Evolutionary conservation across 2,888 invertebrate genomes (phyloP), one percentile per base, ranked within the genome.

Genomic region (Sesia bembeciformis): DNA sequence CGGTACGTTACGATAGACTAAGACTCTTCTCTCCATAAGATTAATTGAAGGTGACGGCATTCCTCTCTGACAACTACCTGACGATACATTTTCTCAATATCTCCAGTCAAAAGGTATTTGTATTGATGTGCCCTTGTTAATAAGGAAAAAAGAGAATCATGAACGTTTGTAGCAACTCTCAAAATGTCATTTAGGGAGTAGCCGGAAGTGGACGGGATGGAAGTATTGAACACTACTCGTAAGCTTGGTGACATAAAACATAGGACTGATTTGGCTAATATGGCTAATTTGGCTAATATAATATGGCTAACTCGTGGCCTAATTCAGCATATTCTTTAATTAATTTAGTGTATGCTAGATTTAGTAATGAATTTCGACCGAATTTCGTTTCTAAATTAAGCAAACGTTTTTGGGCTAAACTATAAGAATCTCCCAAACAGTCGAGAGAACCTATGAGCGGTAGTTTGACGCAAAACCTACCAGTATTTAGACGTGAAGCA

Each of bases 1-100:
- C 52, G 5, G 51, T 57, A 8, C 23, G 54, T 55, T 40, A 5
- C 38, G 23, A 60, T 52, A n/a, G 57, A 52, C 38, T 49, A 23
- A 7, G 49, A 52, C 49, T 56, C 52, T 39, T 61, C 58, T 8
- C 57, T 5, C 56, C 78, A 80, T 3, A 81, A 51, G 4, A 83
- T 76, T 5, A 66, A 53, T 51, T 77, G 78, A 6, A 67, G 61
- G n/a, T 65, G 41, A 23, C 63, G 53, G 49, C 60, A 57, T 5
- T 23, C 38, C 5, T 55, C 53, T 39, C 55, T 4, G 4, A 63
- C 46, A 40, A 52, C 40, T 40, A 52, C 0, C 40, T 62, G 60
- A 0, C 65, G 57, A 8, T 62, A 67, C 62, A 65, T 63, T 59
- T 67, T 64, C 39, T 65, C 62, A 0, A 66, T 57, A 43, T 65